Evolutionary conservation across 2,113 vertebrate species (phyloP).

Genomic region (Coptodon rendalli): DNA sequence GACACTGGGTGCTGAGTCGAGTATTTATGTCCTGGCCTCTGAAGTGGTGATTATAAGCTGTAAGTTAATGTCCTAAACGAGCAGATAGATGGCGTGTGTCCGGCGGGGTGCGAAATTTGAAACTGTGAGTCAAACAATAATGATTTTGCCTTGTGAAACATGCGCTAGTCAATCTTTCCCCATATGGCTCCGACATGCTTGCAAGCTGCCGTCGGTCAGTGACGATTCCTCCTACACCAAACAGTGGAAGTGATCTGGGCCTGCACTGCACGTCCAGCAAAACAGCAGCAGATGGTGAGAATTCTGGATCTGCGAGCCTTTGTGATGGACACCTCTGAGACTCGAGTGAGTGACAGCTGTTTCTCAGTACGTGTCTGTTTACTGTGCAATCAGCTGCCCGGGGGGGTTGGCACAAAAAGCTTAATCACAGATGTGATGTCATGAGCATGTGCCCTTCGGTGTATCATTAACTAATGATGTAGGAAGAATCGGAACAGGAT

Average conservation of each 20-base stretch:
- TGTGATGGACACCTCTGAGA: constrained; percentile 47
- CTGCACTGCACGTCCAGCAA: constrained; percentile 18
- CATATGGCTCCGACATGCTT: constrained; percentile 58
- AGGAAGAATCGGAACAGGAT: not conserved
- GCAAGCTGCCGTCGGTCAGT: constrained; percentile 60
- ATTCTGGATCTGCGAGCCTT: constrained; percentile 34
- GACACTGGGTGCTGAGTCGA: not conserved
- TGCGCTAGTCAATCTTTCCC: constrained; percentile 34
- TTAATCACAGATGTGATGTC: constrained; percentile 31
- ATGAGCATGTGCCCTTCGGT: not conserved
- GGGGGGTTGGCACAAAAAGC: not conserved
- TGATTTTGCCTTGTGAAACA: constrained; percentile 14
- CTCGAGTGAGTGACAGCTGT: constrained; percentile 56
- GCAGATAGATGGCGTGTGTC: constrained; percentile 10
- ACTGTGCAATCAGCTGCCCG: constrained; percentile 4
- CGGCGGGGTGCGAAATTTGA: not conserved
- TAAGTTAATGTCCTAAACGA: not conserved
- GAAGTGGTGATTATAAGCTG: not conserved
- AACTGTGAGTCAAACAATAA: constrained; percentile 14
- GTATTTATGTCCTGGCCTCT: not conserved
- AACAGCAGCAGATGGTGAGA: constrained; percentile 55
- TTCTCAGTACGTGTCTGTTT: constrained; percentile 33
- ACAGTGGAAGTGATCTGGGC: constrained; percentile 26
- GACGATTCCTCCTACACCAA: constrained; percentile 48
- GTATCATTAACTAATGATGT: not conserved